Evolutionary conservation across 2,113 vertebrate genomes (phyloP).

Genomic region (Lasiurus cinereus): DNA sequence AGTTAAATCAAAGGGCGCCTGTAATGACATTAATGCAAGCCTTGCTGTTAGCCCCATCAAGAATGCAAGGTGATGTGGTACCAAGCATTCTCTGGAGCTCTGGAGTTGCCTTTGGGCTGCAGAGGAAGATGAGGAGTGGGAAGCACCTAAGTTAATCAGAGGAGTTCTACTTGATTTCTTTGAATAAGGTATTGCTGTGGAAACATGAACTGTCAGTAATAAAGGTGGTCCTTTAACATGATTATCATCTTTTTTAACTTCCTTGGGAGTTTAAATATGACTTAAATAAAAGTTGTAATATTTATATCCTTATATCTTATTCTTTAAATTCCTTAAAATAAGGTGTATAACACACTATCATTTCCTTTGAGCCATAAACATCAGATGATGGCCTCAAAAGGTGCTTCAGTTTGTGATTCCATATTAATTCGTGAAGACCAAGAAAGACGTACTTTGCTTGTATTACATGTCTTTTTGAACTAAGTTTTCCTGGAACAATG

Average conservation of each 20-base stretch:
- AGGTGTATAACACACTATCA: background rate
- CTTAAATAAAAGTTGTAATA: background rate
- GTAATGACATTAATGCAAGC: background rate
- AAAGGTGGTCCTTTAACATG: background rate
- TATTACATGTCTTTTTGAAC: background rate
- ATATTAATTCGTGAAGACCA: background rate
- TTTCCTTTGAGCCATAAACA: background rate
- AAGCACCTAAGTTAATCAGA: background rate
- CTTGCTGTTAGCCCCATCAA: background rate
- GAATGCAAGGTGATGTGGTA: background rate
- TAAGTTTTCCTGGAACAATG: conserved; percentile 35
- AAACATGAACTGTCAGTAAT: conserved; percentile 20
- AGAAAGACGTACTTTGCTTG: background rate
- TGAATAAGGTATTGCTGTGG: background rate
- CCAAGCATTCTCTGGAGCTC: background rate
- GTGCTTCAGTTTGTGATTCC: background rate
- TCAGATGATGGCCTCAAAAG: background rate
- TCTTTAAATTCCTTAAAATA: conserved; percentile 40
- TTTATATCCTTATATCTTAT: background rate
- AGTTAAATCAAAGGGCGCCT: background rate
- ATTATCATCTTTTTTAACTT: background rate
- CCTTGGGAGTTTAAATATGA: background rate
- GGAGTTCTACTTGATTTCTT: background rate
- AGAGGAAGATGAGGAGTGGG: background rate
- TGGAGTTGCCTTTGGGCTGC: background rate